Evolutionary conservation across 2,113 vertebrate genomes (phyloP).

Genomic region (Salvelinus sp.): DNA sequence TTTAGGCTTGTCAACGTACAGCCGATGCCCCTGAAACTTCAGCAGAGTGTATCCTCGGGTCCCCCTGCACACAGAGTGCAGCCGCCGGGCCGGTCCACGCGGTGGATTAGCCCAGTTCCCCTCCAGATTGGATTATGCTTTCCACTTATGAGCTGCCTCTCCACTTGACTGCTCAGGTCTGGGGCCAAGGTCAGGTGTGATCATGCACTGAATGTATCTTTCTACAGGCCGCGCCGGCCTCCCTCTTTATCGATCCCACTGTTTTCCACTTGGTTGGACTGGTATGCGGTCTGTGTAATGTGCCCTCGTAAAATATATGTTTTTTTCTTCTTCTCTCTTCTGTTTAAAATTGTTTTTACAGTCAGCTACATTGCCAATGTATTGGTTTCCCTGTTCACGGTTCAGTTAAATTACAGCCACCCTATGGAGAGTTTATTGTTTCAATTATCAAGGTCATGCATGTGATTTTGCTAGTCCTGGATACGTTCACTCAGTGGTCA

Average conservation of each 20-base stretch:
- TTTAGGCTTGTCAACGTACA: no score
- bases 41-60: no score
- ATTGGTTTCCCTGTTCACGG: not conserved
- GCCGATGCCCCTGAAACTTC: no score
- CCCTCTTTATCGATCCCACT: conserved; percentile 18
- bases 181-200: conserved; percentile 21
- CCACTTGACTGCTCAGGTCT: conserved; percentile 24
- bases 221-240: not conserved
- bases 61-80: not conserved
- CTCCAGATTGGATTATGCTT: conserved; percentile 11
- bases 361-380: not conserved
- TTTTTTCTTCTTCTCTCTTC: not conserved
- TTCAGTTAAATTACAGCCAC: conserved; percentile 21
- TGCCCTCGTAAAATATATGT: not conserved
- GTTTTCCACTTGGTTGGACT: conserved; percentile 27
- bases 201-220: not conserved
- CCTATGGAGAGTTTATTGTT: conserved; percentile 29
- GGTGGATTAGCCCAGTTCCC: conserved; percentile 9
- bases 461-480: no score
- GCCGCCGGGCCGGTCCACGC: not conserved
- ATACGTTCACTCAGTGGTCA: no score
- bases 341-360: no score
- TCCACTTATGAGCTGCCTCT: conserved; percentile 15
- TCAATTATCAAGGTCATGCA: conserved; percentile 19
- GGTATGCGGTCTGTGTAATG: conserved; percentile 15